Conservation (phyloP, 2,888 invertebrate genomes). For the Tuta absoluta region DNA sequence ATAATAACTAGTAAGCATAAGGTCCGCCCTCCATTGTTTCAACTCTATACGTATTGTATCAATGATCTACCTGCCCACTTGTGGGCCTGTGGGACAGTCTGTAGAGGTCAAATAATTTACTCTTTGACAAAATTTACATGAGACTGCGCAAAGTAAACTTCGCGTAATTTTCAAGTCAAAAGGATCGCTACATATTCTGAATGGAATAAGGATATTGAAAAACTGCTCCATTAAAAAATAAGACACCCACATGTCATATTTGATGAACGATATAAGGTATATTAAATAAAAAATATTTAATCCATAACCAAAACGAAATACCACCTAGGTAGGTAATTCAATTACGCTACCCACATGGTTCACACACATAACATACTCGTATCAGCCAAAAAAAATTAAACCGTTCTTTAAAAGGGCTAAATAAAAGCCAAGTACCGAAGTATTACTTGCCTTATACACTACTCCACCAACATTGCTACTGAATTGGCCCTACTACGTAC, state of each 20-base stretch:
- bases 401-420: background rate
- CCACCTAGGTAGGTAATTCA: background rate
- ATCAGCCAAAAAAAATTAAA: conserved; percentile 1
- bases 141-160: background rate
- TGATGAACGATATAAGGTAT: too few species aligned
- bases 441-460: background rate
- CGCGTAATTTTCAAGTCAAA: too few species aligned
- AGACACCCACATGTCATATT: too few species aligned
- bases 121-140: background rate
- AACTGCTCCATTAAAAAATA: too few species aligned
- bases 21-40: conserved; percentile 11
- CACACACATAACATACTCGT: background rate
- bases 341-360: background rate
- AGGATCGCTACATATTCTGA: too few species aligned
- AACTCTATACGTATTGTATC: background rate
- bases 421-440: background rate
- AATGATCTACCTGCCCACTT: background rate
- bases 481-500: too few species aligned
- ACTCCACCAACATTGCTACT: too few species aligned
- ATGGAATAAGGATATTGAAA: too few species aligned
- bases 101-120: background rate
- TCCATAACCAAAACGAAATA: background rate
- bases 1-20: too few species aligned
- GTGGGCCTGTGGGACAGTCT: background rate
- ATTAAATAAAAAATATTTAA: too few species aligned